Evolutionary conservation across 2,888 invertebrate genomes (phyloP), one percentile per base, ranked within the genome.

Genomic region (Drosophila borborema): DNA sequence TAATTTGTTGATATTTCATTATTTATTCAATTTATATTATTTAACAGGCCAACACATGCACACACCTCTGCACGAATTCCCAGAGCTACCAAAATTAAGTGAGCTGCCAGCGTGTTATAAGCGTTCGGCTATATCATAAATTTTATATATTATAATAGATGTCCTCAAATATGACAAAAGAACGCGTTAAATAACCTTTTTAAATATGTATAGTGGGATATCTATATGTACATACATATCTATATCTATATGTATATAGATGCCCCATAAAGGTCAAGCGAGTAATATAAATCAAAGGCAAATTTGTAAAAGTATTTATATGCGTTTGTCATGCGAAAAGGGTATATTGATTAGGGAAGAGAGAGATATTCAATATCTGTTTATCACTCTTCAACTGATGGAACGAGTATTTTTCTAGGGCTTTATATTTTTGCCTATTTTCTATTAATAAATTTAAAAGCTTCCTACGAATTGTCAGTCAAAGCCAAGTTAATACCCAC

Each of bases 131-230:
- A 28, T 18, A 10, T 36, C 51, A 69, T 71, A 18, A 69, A 71
- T 64, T 64, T 46, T 63, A 14, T n/a, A 63, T 49, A 38, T 41
- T 20, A 34, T 58, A 59, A 45, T 59, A 59, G 20, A 20, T 36
- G 31, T 48, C 7, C 23, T 53, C 34, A 34, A 45, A 43, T 66
- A 67, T 60, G 38, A 16, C 48, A 61, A 56, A 34, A 41, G 31
- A 43, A 43, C 16, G 12, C 40, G 8, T 41, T 40, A 16, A 41
- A 41, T 55, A 18, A 41, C 41, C 41, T 18, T 18, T 40, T 41
- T 41, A 55, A 31, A 38, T 41, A 51, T 51, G 18, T 36, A 51
- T 51, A 51, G 14, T 20, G 14, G 14, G 28, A n/a, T n/a, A 31
- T n/a, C 3, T 12, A 49, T 23, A 23, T 23, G 23, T 23, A 23